Evolutionary conservation across 2,797 vertebrate species (phyloP).

Genomic region (Brachyrhaphis roseni): DNA sequence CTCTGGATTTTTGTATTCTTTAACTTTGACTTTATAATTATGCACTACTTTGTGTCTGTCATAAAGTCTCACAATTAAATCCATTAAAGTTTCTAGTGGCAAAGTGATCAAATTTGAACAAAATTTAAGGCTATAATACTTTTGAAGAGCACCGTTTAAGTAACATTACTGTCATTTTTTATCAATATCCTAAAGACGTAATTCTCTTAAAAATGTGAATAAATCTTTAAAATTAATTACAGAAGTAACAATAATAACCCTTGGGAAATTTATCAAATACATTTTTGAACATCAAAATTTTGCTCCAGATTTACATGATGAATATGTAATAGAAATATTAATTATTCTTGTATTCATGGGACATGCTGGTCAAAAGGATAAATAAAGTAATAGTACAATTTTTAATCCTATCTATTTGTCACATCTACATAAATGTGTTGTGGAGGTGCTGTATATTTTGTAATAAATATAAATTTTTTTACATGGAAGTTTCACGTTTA

Average conservation of each 20-base stretch:
- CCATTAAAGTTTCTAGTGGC: background rate
- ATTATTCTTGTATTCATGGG: no score
- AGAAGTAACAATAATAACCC: background rate
- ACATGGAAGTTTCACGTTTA: background rate
- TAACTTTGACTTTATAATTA: background rate
- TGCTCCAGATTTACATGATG: background rate
- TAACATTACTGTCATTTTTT: background rate
- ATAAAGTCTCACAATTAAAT: background rate
- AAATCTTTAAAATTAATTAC: background rate
- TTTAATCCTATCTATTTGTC: background rate
- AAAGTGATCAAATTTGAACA: background rate
- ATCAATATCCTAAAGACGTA: background rate
- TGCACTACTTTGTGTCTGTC: background rate
- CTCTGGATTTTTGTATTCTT: background rate
- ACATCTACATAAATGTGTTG: background rate
- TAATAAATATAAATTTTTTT: background rate
- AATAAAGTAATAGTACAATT: background rate
- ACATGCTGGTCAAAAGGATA: background rate
- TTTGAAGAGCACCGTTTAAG: background rate
- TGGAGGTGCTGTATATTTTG: background rate
- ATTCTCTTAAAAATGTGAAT: background rate
- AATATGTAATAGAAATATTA: background rate
- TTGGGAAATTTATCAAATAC: background rate
- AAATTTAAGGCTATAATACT: background rate
- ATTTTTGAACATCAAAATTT: background rate